Evolutionary conservation across 1,140 invertebrate genomes (phyloP).

Genomic region (Trichomalopsis sarcophagae): DNA sequence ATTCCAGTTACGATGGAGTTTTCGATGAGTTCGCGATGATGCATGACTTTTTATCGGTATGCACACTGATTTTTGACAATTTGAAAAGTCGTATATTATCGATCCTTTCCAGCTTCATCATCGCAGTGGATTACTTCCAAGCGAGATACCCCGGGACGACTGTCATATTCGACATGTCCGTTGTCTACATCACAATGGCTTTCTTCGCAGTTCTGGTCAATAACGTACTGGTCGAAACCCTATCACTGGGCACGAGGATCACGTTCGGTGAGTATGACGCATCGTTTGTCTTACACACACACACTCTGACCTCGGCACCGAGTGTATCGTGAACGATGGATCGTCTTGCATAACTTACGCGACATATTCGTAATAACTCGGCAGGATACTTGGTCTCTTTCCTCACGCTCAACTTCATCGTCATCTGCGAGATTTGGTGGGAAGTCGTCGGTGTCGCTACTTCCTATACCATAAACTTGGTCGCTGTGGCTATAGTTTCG

Average conservation of each 20-base stretch:
- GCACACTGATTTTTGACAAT: not conserved
- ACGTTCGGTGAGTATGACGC: constrained; percentile 82
- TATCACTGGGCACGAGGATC: constrained; percentile 88
- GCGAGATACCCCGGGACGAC: constrained; percentile 86
- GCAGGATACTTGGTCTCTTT: constrained; percentile 89
- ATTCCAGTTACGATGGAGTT: not conserved
- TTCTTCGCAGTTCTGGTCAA: constrained; percentile 90
- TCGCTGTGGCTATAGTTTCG: constrained; percentile 89
- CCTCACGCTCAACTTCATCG: constrained; percentile 86
- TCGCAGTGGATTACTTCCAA: constrained; percentile 93
- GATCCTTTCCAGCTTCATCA: constrained; percentile 83
- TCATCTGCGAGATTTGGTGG: constrained; percentile 89
- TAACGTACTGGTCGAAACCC: constrained; percentile 89
- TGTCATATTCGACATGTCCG: constrained; percentile 93
- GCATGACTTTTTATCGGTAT: too few relatives aligned
- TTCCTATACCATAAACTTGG: constrained; percentile 87
- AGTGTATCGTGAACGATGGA: too few relatives aligned
- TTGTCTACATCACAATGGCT: constrained; percentile 91
- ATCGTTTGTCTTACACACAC: too few relatives aligned
- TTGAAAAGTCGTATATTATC: too few relatives aligned
- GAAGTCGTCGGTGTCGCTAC: constrained; percentile 83
- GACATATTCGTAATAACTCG: constrained; percentile 15
- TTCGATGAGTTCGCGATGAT: too few relatives aligned
- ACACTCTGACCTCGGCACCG: too few relatives aligned
- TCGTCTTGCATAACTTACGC: too few relatives aligned